Conservation (phyloP, 2,888 invertebrate species). For the Dione vanillae region DNA sequence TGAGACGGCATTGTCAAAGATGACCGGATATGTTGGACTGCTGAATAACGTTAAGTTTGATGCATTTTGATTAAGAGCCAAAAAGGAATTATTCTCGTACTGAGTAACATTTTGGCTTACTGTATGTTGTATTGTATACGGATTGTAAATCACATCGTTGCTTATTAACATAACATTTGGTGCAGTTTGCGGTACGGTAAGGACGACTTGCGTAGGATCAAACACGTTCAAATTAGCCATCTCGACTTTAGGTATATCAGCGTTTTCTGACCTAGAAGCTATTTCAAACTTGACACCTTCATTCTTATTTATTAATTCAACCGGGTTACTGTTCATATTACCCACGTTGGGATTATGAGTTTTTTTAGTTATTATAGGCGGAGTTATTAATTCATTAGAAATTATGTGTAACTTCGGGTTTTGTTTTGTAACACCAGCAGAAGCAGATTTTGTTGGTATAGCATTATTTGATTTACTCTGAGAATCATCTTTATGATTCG, state of each 20-base stretch:
- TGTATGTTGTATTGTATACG: conserved; percentile 49
- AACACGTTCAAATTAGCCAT: conserved; percentile 16
- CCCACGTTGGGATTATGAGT: not conserved
- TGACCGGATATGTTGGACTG: conserved; percentile 58
- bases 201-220: conserved; percentile 33
- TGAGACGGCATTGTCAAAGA: conserved; percentile 58
- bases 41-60: conserved; percentile 61
- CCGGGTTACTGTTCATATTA: conserved; percentile 2
- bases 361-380: not conserved
- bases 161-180: conserved; percentile 64
- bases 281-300: conserved; percentile 5
- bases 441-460: conserved; percentile 4
- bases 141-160: conserved; percentile 61
- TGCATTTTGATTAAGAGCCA: conserved; percentile 52
- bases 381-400: conserved; percentile 29
- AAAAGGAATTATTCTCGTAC: conserved; percentile 52
- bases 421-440: not conserved
- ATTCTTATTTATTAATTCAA: not conserved
- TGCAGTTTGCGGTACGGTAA: conserved; percentile 51
- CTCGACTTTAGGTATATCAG: conserved; percentile 11
- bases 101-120: conserved; percentile 42
- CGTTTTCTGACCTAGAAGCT: conserved; percentile 1
- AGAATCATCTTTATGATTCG: not conserved
- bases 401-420: conserved; percentile 27
- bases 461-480: conserved; percentile 9